Evolutionary conservation across 2,888 invertebrate genomes (phyloP), one percentile per base, ranked within the genome.

Genomic region (Sarcophaga carnaria): DNA sequence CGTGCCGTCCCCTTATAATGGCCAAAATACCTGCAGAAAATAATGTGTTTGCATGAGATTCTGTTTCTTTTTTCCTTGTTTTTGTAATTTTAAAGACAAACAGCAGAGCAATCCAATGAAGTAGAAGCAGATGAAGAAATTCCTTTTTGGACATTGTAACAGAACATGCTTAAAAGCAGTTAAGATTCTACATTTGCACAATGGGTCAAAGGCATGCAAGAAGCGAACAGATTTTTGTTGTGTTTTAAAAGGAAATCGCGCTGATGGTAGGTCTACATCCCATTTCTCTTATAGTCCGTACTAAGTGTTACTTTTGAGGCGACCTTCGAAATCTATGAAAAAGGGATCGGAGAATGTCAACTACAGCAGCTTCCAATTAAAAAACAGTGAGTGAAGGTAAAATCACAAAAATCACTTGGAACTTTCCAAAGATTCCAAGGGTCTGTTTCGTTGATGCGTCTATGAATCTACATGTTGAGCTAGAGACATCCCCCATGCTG

Each of bases 91-190:
- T 49, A 25, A 69, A 76, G 22, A 17, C 12, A 72, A 69, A 76
- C 22, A 37, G 25, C 17, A 45, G 17, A 54, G 54, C 12, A 25
- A 37, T n/a, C 37, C 10, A 47, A 64, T 25, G 12, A 25, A 62
- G 10, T 10, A 1, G 20, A 49, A 67, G 4, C 11, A 12, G 67
- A 77, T 72, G n/a, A 78, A 66, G 12, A 72, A 72, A 49, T 66
- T 47, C 74, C 69, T 75, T 83, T 83, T 74, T 64, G 69, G 62
- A n/a, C 62, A 74, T 49, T 54, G 67, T 63, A 54, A 67, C 62
- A 49, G 8, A 67, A 78, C 17, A 49, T 72, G 71, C 22, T 82
- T 76, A 64, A 54, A 20, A 60, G 49, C 37, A 17, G 20, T 74
- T 69, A 67, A 67, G n/a, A 67, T 67, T n/a, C 0, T n/a, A 3